Conservation (phyloP, 2,888 invertebrate species). For the Drosophila greeni region DNA sequence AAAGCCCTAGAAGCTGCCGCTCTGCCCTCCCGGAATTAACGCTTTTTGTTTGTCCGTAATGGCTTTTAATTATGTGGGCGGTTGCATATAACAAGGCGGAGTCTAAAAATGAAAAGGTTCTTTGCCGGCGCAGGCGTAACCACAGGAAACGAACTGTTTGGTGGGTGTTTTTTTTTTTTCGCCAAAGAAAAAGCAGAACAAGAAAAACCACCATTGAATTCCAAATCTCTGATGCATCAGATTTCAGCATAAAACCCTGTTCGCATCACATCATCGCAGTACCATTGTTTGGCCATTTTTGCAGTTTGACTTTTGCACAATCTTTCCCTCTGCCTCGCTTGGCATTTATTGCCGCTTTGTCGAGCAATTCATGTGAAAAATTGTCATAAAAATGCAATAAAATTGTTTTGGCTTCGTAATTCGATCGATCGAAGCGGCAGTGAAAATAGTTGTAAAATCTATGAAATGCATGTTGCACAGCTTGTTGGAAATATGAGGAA, state of each 20-base stretch:
- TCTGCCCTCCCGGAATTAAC: constrained; percentile 51
- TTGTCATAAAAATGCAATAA: constrained; percentile 71
- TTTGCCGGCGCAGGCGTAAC: constrained; percentile 43
- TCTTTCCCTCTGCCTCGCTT: constrained; percentile 3
- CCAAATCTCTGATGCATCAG: constrained; percentile 26
- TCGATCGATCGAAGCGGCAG: constrained; percentile 45
- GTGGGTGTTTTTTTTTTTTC: constrained; percentile 41
- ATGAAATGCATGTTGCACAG: constrained; percentile 29
- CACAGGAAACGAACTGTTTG: constrained; percentile 38
- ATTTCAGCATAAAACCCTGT: constrained; percentile 19
- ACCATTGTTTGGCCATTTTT: constrained; percentile 36
- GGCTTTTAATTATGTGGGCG: constrained; percentile 70
- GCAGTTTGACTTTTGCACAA: constrained; percentile 29
- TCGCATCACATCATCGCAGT: constrained; percentile 27
- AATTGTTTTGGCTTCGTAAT: constrained; percentile 54
- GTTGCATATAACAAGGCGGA: constrained; percentile 34
- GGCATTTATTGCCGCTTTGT: constrained; percentile 35
- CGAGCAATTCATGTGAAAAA: constrained; percentile 71
- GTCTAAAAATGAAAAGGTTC: constrained; percentile 20
- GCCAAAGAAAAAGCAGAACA: background rate
- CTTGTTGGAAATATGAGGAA: constrained; percentile 31
- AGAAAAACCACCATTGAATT: constrained; percentile 12
- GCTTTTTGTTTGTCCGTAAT: constrained; percentile 63
- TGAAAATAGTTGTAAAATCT: constrained; percentile 44
- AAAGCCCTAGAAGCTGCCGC: constrained; percentile 39